Evolutionary conservation across 2,888 invertebrate genomes (phyloP), one percentile per base, ranked within the genome.

Genomic region (Caenorhabditis becei): DNA sequence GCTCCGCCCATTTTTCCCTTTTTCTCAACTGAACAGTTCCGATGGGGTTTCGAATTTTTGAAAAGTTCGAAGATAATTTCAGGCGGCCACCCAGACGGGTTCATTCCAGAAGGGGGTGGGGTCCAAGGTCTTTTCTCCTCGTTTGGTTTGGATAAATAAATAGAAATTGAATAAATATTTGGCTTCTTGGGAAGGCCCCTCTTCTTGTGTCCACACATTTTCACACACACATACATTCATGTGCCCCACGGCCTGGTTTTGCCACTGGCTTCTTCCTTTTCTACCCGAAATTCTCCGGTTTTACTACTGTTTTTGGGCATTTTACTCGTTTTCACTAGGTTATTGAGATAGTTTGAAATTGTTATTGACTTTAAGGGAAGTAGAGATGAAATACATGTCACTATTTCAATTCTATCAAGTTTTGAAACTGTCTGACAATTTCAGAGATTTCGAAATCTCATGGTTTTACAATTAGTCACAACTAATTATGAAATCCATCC

Each of bases 101-200:
- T 10, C 32, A 16, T 54, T 54, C n/a, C 54, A n/a, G 28, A 54
- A 35, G 51, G 32, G 23, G 24, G 51, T 47, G 26, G 54, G 58
- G 58, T 32, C 35, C 3, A 16, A 20, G 70, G 58, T 14, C 47
- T 47, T 8, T 16, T 66, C 59, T 35, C 66, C 66, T 53, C 56
- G 49, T 35, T 58, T 61, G 53, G 59, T 71, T 54, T 59, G 80
- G 75, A 80, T 80, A 80, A 80, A 80, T 80, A 80, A 80, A 80
- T 66, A 80, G 80, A 80, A 80, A 80, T 80, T 80, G 80, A 80
- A 80, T 80, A 80, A 80, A 80, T 80, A 80, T 80, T 80, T 80
- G 80, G 80, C 80, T 80, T 80, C 80, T 80, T 80, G 69, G 63
- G 67, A 69, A 77, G 54, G 63, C 67, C 77, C 54, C 28, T 53